phyloP scores from a whole-genome alignment of 2,797 vertebrate genomes.

The Phyllotis vaccarum region DNA sequence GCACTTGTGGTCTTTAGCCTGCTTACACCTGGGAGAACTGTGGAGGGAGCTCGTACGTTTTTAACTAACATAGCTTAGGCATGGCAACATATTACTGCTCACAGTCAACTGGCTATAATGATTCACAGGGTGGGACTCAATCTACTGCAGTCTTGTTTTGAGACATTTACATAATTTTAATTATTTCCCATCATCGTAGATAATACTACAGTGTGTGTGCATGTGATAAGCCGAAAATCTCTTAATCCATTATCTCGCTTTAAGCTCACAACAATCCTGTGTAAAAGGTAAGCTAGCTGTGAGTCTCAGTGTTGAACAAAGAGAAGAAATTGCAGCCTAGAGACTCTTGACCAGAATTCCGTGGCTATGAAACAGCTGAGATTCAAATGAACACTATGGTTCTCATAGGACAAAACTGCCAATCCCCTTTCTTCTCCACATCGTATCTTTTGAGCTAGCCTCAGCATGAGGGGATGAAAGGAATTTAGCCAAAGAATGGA shows the following conservation, averaged over 20 bases:
- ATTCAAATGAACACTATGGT: not conserved
- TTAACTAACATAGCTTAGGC: not conserved
- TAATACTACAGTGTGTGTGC: not conserved
- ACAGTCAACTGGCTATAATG: not conserved
- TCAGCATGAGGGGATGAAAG: conserved; percentile 4
- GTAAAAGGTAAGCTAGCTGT: not conserved
- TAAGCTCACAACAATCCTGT: not conserved
- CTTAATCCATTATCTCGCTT: not conserved
- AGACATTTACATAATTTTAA: conserved; percentile 38
- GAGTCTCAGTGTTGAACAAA: not conserved
- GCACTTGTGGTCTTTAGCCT: not conserved
- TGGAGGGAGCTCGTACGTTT: not conserved
- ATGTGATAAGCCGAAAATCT: not conserved
- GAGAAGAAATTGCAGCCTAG: not conserved
- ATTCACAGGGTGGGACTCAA: not conserved
- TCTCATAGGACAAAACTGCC: not conserved
- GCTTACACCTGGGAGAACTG: not conserved
- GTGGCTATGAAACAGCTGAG: not conserved
- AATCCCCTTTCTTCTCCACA: not conserved
- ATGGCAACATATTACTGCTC: not conserved
- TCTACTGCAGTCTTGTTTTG: not conserved
- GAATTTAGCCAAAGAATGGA: conserved; percentile 30
- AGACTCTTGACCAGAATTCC: not conserved
- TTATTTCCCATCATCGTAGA: conserved; percentile 24
- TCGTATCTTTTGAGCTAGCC: not conserved